Evolutionary conservation across 2,888 invertebrate species (phyloP), one percentile per base, ranked within the genome.

Genomic region (Auanema sp.): DNA sequence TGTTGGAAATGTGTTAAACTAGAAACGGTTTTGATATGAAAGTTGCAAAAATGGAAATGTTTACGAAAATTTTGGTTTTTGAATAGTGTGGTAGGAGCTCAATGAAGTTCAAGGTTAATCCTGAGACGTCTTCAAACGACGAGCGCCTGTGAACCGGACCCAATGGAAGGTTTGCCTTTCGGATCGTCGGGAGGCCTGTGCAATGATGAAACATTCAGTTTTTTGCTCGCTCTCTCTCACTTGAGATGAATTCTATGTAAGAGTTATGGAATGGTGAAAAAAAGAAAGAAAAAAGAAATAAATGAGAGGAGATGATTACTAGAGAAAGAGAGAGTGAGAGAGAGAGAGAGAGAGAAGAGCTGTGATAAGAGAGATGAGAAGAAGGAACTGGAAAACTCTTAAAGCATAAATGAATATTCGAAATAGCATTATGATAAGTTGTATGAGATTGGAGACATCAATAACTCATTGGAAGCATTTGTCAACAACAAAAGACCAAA

Each of bases 131-230:
- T 33, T 33, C 33, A 33, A 33, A 33, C 33, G 33, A 33, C 33
- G 33, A 33, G 33, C 33, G 33, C 8, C 33, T 33, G 8, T 33
- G 33, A 33, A 33, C 33, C 33, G 33, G 33, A 33, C 33, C 8
- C 33, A 5, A 33, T 33, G 33, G 33, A 33, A 33, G 33, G 33
- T 33, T 33, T 33, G 33, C 8, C 33, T 33, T 33, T 33, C 33
- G 33, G 33, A 33, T 33, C 33, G 33, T 33, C 8, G 8, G 33
- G 33, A 33, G 33, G 33, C 33, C 33, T 33, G 33, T 33, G 33
- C 33, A 33, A 42, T 65, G 21, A 67, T 55, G 50, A 71, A 64
- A 33, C 64, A 65, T 47, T 72, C 64, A 23, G 58, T 59, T 58
- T 72, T 24, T 40, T 68, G 65, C 42, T 71, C 61, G 66, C 68